Evolutionary conservation across 2,888 invertebrate genomes (phyloP).

Genomic region (Herminia tarsipennalis): DNA sequence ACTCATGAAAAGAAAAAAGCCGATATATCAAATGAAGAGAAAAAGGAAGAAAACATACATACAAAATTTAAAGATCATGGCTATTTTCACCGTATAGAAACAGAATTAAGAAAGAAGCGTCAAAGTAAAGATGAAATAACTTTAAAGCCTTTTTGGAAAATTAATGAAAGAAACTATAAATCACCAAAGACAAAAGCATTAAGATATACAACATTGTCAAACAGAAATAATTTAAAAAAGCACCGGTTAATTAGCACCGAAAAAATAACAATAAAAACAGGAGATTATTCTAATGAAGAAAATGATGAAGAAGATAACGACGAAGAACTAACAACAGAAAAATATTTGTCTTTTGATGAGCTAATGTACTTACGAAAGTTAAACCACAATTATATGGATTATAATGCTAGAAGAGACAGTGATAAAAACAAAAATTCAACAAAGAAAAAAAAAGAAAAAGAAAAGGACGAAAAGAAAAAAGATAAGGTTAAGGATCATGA

Average conservation of each 20-base stretch:
- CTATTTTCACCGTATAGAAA: conserved; percentile 54
- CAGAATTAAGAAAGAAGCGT: conserved; percentile 61
- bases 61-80: conserved; percentile 42
- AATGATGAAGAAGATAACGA: conserved; percentile 22
- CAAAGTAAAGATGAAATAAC: conserved; percentile 49
- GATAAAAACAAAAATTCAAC: background rate
- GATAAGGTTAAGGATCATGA: no score
- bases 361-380: conserved; percentile 72
- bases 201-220: conserved; percentile 66
- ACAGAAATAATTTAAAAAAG: conserved; percentile 50
- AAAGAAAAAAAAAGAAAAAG: background rate
- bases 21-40: conserved; percentile 48
- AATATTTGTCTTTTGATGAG: conserved; percentile 78
- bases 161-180: conserved; percentile 54
- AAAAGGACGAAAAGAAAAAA: background rate
- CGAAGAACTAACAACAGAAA: conserved; percentile 60
- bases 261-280: conserved; percentile 62
- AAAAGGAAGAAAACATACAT: conserved; percentile 40
- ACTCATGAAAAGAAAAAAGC: conserved; percentile 34
- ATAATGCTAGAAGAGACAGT: conserved; percentile 49
- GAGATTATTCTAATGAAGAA: conserved; percentile 30
- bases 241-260: conserved; percentile 49
- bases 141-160: conserved; percentile 70
- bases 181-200: conserved; percentile 58
- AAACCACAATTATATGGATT: conserved; percentile 46